phyloP scores from a whole-genome alignment of 2,888 invertebrate genomes.

The Dicyrtomina minuta region DNA sequence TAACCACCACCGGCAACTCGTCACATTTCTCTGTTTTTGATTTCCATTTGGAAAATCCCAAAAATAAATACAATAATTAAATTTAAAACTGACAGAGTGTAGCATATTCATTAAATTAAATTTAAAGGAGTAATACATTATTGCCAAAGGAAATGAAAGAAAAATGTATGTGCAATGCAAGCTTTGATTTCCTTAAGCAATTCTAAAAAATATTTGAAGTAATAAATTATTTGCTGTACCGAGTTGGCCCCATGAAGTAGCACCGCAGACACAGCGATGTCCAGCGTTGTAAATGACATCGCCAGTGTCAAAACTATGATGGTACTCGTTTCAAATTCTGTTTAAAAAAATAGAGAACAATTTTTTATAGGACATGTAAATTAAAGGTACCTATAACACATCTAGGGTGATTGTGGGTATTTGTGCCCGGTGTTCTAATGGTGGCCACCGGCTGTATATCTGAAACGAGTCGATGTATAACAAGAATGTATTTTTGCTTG shows the following conservation, averaged over 20 bases:
- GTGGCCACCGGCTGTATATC: too few species aligned
- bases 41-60: too few species aligned
- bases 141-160: too few species aligned
- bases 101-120: neutral
- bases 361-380: neutral
- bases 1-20: conserved; percentile 47
- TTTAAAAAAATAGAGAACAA: neutral
- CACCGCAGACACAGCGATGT: neutral
- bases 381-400: neutral
- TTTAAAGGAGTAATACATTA: too few species aligned
- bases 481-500: neutral
- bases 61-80: too few species aligned
- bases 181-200: too few species aligned
- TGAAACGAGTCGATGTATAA: too few species aligned
- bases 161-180: too few species aligned
- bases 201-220: too few species aligned
- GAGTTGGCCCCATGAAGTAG: conserved; percentile 6
- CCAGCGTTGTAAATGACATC: neutral
- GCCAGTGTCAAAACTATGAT: neutral
- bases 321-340: neutral
- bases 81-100: too few species aligned
- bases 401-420: too few species aligned
- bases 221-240: conserved; percentile 1
- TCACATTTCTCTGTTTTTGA: conserved; percentile 44
- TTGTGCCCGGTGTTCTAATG: too few species aligned